Base-by-base conservation (phyloP, 2,888 invertebrate species). In the Luperina nickerlii region DNA sequence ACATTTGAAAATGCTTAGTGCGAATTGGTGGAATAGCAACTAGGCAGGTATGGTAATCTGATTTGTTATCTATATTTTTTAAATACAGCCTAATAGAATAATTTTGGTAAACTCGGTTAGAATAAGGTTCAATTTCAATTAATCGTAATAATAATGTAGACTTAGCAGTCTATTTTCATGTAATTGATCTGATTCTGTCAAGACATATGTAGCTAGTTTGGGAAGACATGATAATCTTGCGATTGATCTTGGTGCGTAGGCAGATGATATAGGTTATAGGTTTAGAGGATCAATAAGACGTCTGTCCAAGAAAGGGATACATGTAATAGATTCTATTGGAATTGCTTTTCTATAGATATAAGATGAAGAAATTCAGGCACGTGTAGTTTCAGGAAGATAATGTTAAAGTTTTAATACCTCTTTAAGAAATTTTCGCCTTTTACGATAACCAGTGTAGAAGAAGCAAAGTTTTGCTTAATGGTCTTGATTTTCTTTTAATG, bases 221-320 rank as follows among this genome's bases (percentile, higher is more conserved):
- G 62, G 15, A n/a, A 57, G 42, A 20, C 32, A 48, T 42, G 78
- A 65, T 69, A 42, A 69, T 77, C 63, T 69, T 77, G 51, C 54
- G 62, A 67, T 71, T 78, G 62, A 71, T 71, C 83, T 82, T 32
- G n/a, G 0, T 78, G 67, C 57, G 67, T 71, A 62, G 45, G 66
- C 38, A 68, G 67, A 60, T 38, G 18, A 54, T 27, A 48, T 62
- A 45, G 54, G 13, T 68, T 51, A 32, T 38, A 57, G 13, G 67
- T 45, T 72, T 48, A 68, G 11, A n/a, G 42, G 57, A 72, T 84
- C 72, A 72, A 32, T 63, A 51, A 79, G 9, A 42, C 15, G 42
- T 72, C 42, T 60, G 27, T 51, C 67, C 54, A 42, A 48, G 60
- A 67, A 38, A 42, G 24, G 27, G 42, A 70, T 70, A 24, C n/a